These are phyloP conservation scores for Acanthopleura granulata DNA, from an alignment of 2,888 invertebrate genomes.

Conservation along the genomic window DNA sequence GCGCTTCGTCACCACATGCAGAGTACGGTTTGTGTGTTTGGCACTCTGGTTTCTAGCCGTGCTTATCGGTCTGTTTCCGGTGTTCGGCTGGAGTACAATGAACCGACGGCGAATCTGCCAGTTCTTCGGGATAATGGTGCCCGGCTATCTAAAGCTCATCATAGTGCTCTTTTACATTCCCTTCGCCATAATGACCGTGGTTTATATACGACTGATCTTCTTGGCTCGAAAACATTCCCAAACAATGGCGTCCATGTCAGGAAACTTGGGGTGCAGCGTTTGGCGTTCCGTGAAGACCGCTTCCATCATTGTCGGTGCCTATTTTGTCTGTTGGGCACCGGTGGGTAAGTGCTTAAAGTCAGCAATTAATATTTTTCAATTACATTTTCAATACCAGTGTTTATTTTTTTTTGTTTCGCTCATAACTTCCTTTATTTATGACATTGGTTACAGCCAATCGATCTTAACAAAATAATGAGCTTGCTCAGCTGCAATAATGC, in stretches of 20 bases:
- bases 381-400: no score
- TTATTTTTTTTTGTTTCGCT: no score
- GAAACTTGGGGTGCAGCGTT: background rate
- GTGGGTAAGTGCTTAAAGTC: conserved; percentile 25
- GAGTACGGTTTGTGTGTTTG: conserved; percentile 10
- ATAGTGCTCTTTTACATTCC: conserved; percentile 21
- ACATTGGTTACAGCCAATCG: no score
- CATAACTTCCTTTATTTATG: no score
- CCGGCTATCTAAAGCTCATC: conserved; percentile 19
- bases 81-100: conserved; percentile 32
- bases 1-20: conserved; percentile 21
- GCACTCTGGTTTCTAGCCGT: conserved; percentile 25
- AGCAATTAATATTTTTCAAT: no score
- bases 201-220: conserved; percentile 23
- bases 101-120: conserved; percentile 28
- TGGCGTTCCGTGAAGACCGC: conserved; percentile 27
- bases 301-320: conserved; percentile 29
- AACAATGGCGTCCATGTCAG: conserved; percentile 7
- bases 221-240: conserved; percentile 22
- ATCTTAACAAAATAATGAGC: no score
- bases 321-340: conserved; percentile 29
- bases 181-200: conserved; percentile 22
- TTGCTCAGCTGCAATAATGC: no score
- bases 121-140: conserved; percentile 27
- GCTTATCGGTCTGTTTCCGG: conserved; percentile 27